Evolutionary conservation across 2,113 vertebrate species (phyloP).

Genomic region (Cyanoliseus patagonus): DNA sequence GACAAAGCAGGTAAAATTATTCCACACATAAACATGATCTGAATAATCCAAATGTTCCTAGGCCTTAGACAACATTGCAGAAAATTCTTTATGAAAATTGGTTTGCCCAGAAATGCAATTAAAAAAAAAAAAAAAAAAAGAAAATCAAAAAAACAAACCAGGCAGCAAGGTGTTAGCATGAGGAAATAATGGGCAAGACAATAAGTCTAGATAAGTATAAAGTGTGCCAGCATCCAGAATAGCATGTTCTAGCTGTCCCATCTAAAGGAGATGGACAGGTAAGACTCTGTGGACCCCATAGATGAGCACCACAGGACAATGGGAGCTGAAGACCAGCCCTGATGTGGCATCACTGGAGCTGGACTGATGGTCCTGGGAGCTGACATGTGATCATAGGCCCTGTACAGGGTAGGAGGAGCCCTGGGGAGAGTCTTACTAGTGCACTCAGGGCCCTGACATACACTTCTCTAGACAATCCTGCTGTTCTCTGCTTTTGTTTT

Average conservation of each 20-base stretch:
- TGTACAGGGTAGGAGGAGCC: accelerated
- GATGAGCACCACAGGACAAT: neutral
- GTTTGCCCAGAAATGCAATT: neutral
- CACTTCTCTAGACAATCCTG: neutral
- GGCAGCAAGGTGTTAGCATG: neutral
- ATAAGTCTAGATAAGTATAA: neutral
- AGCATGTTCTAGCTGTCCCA: neutral
- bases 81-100: neutral
- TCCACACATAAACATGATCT: neutral
- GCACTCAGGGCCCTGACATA: neutral
- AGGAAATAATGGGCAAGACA: neutral
- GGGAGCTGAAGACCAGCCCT: neutral
- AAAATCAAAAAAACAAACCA: neutral
- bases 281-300: accelerated
- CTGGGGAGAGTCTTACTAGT: neutral
- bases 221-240: neutral
- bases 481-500: slow-evolving; percentile 23
- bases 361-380: neutral
- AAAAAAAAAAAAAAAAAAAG: neutral
- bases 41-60: neutral
- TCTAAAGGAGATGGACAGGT: neutral
- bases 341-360: neutral
- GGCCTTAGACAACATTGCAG: neutral
- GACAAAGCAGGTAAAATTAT: neutral
- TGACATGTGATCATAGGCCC: neutral